A percentile compares a stretch with the other conserved stretches of the same genome.
phyloP scores from a whole-genome alignment of 2,888 invertebrate genomes.

The Conus canariensis region DNA sequence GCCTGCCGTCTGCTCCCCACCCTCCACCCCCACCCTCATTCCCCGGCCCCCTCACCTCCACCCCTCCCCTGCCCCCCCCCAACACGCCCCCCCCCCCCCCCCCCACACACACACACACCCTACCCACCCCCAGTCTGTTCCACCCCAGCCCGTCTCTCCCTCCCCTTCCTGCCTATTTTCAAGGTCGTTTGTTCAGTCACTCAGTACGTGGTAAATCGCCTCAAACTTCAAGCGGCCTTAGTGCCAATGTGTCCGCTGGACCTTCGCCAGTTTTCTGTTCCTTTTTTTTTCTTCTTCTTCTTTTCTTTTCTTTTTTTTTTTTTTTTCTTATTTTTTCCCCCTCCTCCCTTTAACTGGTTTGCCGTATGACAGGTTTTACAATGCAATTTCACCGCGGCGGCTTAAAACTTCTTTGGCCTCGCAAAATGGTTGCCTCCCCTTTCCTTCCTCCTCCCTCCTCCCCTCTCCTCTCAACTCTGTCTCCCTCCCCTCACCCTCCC shows the following conservation, averaged over 20 bases:
- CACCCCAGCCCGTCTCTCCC: background rate
- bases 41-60: background rate
- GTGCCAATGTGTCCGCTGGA: background rate
- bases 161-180: background rate
- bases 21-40: background rate
- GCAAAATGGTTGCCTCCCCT: background rate
- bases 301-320: background rate
- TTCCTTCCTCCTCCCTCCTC: too few species aligned
- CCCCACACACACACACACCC: background rate
- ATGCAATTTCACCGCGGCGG: slow-evolving; percentile 7
- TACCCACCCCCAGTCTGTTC: background rate
- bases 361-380: slow-evolving; percentile 11
- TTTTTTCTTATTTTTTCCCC: background rate
- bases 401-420: slow-evolving; percentile 16
- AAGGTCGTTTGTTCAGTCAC: background rate
- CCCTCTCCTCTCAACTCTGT: too few species aligned
- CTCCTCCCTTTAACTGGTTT: background rate
- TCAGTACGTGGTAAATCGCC: background rate
- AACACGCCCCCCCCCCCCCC: background rate
- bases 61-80: background rate
- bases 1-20: background rate
- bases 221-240: background rate
- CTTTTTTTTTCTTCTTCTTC: background rate
- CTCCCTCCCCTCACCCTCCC: too few species aligned
- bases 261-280: background rate